Conservation (phyloP, 2,113 vertebrate genomes). For the Coracopsis vasa region DNA sequence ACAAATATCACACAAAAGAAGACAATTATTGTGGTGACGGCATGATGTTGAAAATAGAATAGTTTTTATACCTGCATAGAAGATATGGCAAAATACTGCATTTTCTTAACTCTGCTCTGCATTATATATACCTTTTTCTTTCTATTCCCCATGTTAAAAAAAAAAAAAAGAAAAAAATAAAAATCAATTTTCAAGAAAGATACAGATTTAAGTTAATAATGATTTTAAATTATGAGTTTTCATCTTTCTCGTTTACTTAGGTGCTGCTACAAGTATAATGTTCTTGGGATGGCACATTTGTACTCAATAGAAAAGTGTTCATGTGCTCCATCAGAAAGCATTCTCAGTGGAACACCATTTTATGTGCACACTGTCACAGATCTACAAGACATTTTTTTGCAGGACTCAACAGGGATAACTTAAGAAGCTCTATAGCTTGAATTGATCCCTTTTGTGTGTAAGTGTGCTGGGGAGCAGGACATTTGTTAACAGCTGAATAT, state of each 20-base stretch:
- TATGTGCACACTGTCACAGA: background rate
- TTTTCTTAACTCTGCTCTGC: accelerated
- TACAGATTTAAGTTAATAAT: background rate
- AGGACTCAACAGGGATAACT: accelerated
- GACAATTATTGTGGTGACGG: background rate
- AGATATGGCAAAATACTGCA: accelerated
- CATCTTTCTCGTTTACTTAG: background rate
- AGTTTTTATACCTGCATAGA: background rate
- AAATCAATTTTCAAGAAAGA: background rate
- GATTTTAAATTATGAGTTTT: background rate
- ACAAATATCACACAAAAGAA: background rate
- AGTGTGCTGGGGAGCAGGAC: background rate
- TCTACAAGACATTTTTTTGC: background rate
- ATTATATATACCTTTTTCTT: background rate
- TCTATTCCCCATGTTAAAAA: background rate
- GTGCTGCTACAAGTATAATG: background rate
- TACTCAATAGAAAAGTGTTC: background rate
- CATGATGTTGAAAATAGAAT: background rate
- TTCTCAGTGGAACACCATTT: background rate
- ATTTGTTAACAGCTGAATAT: background rate
- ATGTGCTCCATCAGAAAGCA: background rate
- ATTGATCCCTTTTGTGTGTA: background rate
- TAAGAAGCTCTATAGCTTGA: background rate
- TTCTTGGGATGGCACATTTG: background rate
- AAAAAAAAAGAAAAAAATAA: background rate